Percentiles rank a stretch among this genome's conserved stretches.
Evolutionary conservation across 1,140 invertebrate genomes (phyloP).

Genomic region (Oncopeltus fasciatus): DNA sequence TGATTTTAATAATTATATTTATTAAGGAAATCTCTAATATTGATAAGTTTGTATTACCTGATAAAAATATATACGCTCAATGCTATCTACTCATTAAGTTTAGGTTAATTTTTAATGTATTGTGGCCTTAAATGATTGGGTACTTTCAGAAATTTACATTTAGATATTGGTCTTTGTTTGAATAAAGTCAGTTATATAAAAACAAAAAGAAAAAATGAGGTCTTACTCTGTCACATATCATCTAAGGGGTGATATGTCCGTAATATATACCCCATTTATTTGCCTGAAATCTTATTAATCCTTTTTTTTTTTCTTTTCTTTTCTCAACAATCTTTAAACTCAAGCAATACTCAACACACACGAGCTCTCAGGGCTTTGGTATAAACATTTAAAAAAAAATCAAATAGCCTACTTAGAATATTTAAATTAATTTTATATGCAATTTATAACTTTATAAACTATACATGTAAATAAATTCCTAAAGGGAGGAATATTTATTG

Average conservation of each 20-base stretch:
- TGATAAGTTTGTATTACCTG: constrained; percentile 16
- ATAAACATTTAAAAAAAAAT: not conserved
- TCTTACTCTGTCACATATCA: constrained; percentile 13
- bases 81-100: constrained; percentile 16
- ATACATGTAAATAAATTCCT: not conserved
- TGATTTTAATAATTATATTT: constrained; percentile 13
- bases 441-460: not conserved
- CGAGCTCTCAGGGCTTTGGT: constrained; percentile 8
- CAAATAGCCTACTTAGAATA: constrained; percentile 7
- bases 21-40: constrained; percentile 12
- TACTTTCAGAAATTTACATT: constrained; percentile 6
- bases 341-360: constrained; percentile 8
- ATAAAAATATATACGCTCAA: constrained; percentile 12
- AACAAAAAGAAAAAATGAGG: not conserved
- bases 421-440: not conserved
- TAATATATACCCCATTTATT: not conserved
- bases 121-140: constrained; percentile 16
- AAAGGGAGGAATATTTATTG: not conserved
- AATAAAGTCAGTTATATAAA: too few species aligned
- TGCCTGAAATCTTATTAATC: not conserved
- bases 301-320: not conserved
- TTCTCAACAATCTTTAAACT: not conserved
- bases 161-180: constrained; percentile 10
- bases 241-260: not conserved
- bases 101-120: constrained; percentile 15